Evolutionary conservation across 2,113 vertebrate species (phyloP), one percentile per base, ranked within the genome.

Genomic region (Erpornis zantholeuca): DNA sequence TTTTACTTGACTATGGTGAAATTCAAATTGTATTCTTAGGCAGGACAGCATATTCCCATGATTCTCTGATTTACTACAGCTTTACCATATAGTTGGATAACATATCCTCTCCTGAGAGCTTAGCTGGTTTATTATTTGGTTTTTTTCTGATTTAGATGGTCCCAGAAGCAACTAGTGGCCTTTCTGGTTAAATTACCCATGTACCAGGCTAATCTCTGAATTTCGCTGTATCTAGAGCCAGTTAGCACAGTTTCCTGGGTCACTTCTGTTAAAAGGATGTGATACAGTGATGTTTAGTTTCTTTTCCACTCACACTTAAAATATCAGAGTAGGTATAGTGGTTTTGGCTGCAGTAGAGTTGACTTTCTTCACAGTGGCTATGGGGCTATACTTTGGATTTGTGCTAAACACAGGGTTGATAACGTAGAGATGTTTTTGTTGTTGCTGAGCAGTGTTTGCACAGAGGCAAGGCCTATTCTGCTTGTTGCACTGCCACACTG

Each of bases 41-140:
- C 10, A 63, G 10, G 29, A 80, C 8, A 82, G 12, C 9, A 53
- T 14, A 31, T 20, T 70, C 5, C 5, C 45, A 19, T 0, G 0
- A 31, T 83, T 86, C 24, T 69, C 27, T 76, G 23, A 60, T 35
- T 12, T 42, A 21, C 8, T 33, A 11, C 28, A 38, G 5, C 11
- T 81, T 89, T 77, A 40, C 6, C 0, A 3, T 3, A 1, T 47
- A 44, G 6, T 57, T n/a, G 22, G 6, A 40, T 36, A 84, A 40
- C 9, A 31, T 42, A 24, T 23, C 12, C 25, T 59, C 15, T 68
- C 5, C 35, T 19, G 10, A 79, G 11, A 36, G 3, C 2, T 28
- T 31, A 59, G 7, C 35, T 33, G 20, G 12, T 47, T 71, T 56
- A 2, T 25, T 59, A 5, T 54, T 63, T 53, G n/a, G 11, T 10